phyloP scores from a whole-genome alignment of 2,888 invertebrate genomes.

The Lepetodrilus schrolli region DNA sequence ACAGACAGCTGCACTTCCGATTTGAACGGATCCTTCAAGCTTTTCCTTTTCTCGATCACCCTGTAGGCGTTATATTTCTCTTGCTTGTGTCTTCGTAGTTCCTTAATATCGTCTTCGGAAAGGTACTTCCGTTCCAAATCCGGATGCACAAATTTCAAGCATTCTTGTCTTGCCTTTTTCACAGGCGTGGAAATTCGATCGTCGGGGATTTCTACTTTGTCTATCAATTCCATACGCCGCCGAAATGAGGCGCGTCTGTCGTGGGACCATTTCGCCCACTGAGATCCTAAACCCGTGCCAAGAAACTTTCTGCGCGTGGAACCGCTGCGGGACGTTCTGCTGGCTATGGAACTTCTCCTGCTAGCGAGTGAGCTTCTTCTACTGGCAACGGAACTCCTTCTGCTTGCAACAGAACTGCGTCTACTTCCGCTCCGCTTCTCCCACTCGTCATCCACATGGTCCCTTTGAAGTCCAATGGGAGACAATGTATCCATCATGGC shows the following conservation, averaged over 20 bases:
- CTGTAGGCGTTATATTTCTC: constrained; percentile 61
- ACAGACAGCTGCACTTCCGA: constrained; percentile 58
- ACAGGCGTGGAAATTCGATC: constrained; percentile 72
- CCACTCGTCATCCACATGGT: constrained; percentile 58
- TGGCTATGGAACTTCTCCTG: constrained; percentile 50
- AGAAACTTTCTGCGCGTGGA: constrained; percentile 54
- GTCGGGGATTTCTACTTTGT: constrained; percentile 57
- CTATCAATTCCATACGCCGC: constrained; percentile 60
- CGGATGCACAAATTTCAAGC: constrained; percentile 66
- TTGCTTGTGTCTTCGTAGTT: constrained; percentile 61
- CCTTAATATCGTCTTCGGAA: constrained; percentile 66
- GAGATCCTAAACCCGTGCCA: constrained; percentile 50
- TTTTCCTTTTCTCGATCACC: constrained; percentile 65
- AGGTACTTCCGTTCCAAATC: constrained; percentile 65
- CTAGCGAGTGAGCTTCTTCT: constrained; percentile 24
- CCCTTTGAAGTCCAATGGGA: constrained; percentile 47
- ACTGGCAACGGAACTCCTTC: constrained; percentile 33
- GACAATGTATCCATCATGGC: constrained; percentile 32
- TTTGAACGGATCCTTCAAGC: constrained; percentile 45
- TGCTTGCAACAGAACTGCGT: constrained; percentile 25
- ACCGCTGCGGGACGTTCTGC: constrained; percentile 56
- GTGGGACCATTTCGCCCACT: constrained; percentile 66
- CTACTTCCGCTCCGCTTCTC: constrained; percentile 43
- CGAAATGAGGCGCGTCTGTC: constrained; percentile 68
- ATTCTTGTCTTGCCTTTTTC: constrained; percentile 71